These are phyloP conservation scores for Cabera pusaria DNA, from an alignment of 2,888 invertebrate species.

Conservation along the genomic window DNA sequence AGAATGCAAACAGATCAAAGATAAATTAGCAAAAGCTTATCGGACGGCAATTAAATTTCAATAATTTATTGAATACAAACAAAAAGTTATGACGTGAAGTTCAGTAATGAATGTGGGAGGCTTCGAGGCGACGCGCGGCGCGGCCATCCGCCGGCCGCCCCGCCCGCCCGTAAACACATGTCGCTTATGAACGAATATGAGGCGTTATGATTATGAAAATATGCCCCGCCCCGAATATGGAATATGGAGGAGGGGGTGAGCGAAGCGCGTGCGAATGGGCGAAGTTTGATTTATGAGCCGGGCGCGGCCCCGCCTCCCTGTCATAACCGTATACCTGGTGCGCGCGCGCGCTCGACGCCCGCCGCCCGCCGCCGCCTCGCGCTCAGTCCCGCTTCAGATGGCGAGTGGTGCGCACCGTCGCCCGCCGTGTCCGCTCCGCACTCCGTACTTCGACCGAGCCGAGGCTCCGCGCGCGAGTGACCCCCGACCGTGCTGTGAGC, in stretches of 20 bases:
- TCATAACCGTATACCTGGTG: conserved; percentile 87
- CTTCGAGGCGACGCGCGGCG: conserved; percentile 65
- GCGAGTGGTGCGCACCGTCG: conserved; percentile 76
- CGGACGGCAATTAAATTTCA: conserved; percentile 40
- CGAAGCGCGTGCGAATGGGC: conserved; percentile 85
- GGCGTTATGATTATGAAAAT: conserved; percentile 84
- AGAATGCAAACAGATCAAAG: conserved; percentile 27
- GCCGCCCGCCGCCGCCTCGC: conserved; percentile 69
- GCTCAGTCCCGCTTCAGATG: conserved; percentile 83
- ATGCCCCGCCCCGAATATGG: conserved; percentile 84
- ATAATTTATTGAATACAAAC: conserved; percentile 57
- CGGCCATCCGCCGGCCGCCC: conserved; percentile 77
- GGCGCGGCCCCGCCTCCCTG: conserved; percentile 86
- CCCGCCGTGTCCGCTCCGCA: conserved; percentile 56
- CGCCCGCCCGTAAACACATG: conserved; percentile 58
- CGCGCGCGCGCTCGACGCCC: conserved; percentile 81
- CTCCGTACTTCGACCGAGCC: conserved; percentile 58
- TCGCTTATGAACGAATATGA: conserved; percentile 84
- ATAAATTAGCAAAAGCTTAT: conserved; percentile 39
- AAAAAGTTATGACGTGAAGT: conserved; percentile 75
- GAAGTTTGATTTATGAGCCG: conserved; percentile 87
- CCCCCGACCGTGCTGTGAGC: conserved; percentile 45
- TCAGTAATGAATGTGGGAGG: conserved; percentile 79
- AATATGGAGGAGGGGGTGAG: conserved; percentile 85
- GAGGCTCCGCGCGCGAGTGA: conserved; percentile 59